Evolutionary conservation across 2,113 vertebrate genomes (phyloP).

Genomic region (Gnathonemus longibarbis): DNA sequence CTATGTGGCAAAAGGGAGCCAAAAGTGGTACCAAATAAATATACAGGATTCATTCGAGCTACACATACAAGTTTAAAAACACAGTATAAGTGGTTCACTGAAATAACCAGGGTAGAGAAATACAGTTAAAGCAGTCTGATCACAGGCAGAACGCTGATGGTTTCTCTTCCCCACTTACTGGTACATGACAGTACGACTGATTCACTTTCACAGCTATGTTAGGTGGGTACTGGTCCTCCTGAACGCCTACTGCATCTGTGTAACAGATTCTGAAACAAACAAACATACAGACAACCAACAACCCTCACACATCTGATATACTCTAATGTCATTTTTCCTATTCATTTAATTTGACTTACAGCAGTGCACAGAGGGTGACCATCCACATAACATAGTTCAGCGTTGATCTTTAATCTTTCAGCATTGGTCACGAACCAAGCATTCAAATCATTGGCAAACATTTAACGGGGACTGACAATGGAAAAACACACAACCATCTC

Average conservation of each 20-base stretch:
- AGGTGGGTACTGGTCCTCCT: slow-evolving; percentile 80
- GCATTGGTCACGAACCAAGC: not conserved
- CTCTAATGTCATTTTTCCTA: not conserved
- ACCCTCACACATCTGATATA: not conserved
- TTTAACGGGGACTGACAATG: not conserved
- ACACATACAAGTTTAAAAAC: not conserved
- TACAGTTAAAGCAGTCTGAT: not conserved
- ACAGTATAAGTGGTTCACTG: not conserved
- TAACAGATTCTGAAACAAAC: slow-evolving; percentile 67
- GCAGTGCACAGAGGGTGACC: not conserved
- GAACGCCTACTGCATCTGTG: slow-evolving; percentile 68
- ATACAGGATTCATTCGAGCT: not conserved
- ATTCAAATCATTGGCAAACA: not conserved
- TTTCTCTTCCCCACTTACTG: slow-evolving; percentile 45
- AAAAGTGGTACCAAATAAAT: not conserved
- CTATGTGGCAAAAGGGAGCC: not conserved
- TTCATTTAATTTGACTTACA: not conserved
- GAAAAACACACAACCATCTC: not conserved
- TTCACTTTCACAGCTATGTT: slow-evolving; percentile 72
- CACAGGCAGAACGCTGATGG: not conserved
- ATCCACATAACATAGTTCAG: not conserved
- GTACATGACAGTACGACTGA: slow-evolving; percentile 67
- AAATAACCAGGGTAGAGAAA: not conserved
- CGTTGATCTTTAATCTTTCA: not conserved
- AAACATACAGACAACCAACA: not conserved